These are phyloP conservation scores for Trichogramma evanescens DNA, from an alignment of 2,888 invertebrate genomes.

Conservation along the genomic window DNA sequence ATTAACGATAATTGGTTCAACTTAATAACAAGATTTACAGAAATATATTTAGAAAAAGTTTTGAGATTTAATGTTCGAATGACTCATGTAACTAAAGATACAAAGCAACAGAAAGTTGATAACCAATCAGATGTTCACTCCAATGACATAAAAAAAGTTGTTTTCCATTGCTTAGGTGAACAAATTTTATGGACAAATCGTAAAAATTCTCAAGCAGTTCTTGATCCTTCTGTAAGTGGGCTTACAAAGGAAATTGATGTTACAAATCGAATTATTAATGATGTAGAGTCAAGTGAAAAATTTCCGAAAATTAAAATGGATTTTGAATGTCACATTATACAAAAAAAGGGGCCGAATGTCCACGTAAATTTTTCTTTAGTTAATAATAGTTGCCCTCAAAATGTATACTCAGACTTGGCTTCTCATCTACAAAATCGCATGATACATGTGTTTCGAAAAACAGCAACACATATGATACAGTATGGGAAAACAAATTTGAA, in stretches of 20 bases:
- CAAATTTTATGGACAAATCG: conserved; percentile 41
- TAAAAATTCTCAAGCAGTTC: conserved; percentile 28
- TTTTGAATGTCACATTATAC: conserved; percentile 23
- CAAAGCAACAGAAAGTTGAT: conserved; percentile 41
- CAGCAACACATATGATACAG: conserved; percentile 5
- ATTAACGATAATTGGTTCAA: conserved; percentile 35
- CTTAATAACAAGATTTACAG: conserved; percentile 34
- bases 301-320: conserved; percentile 18
- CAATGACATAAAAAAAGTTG: conserved; percentile 30
- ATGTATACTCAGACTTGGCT: conserved; percentile 35
- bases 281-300: conserved; percentile 7
- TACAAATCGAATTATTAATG: conserved; percentile 36
- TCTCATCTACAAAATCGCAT: conserved; percentile 34
- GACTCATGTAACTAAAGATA: conserved; percentile 24
- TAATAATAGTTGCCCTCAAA: conserved; percentile 32
- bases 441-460: conserved; percentile 28
- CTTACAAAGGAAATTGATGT: conserved; percentile 43
- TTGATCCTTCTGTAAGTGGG: conserved; percentile 29
- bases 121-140: conserved; percentile 42
- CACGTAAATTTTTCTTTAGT: conserved; percentile 32
- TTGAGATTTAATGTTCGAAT: conserved; percentile 36
- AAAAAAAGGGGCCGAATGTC: conserved; percentile 32
- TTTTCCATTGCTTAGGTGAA: conserved; percentile 36
- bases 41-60: conserved; percentile 38
- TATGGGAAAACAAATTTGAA: too few relatives aligned